phyloP scores from a whole-genome alignment of 2,113 vertebrate genomes.

The Hiodon tergisus region DNA sequence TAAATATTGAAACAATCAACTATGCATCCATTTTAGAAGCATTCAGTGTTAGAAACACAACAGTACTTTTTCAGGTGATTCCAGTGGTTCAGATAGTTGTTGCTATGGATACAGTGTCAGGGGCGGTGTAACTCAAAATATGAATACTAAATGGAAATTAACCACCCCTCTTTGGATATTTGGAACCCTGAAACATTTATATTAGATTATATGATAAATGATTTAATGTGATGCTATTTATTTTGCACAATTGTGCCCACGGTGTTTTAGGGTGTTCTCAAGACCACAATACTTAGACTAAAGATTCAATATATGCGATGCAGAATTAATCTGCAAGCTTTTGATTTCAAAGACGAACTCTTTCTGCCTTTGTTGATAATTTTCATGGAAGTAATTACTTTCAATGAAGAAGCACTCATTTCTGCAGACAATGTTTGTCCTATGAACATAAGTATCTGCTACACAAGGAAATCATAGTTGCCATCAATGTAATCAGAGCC shows the following conservation, averaged over 20 bases:
- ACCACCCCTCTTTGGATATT: slow-evolving; percentile 8
- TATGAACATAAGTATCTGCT: no score
- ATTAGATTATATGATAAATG: background rate
- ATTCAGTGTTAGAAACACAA: slow-evolving; percentile 10
- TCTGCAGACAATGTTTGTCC: no score
- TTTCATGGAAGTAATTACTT: no score
- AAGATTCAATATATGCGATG: no score
- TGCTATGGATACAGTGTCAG: slow-evolving; percentile 26
- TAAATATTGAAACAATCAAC: background rate
- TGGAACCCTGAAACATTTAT: slow-evolving; percentile 10
- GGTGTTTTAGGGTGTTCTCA: no score
- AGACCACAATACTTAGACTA: no score
- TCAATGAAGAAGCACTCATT: no score
- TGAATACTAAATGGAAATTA: slow-evolving; percentile 22
- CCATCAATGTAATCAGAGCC: no score
- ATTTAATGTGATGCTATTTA: slow-evolving; percentile 5
- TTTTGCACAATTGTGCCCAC: background rate
- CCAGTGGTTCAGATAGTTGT: slow-evolving; percentile 14
- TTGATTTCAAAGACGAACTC: no score
- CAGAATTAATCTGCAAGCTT: no score
- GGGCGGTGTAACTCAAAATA: slow-evolving; percentile 20
- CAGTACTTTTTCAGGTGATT: slow-evolving; percentile 11
- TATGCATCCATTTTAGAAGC: slow-evolving; percentile 6
- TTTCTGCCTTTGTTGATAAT: no score
- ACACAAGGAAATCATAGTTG: no score